Conservation (phyloP, 2,888 invertebrate genomes). For the Noctuana brunneofusca region DNA sequence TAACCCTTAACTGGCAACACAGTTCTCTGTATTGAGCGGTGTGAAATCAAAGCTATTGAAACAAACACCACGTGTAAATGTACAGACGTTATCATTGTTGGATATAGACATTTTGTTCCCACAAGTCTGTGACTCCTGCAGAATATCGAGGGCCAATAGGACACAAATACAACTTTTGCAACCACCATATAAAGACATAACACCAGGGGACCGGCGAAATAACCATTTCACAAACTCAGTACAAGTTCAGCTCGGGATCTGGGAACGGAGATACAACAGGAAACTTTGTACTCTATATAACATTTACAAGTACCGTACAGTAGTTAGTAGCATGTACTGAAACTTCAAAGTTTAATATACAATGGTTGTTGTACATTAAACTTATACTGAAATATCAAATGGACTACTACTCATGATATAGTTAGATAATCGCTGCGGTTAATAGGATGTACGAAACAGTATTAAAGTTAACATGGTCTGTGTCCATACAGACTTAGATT, state of each 20-base stretch:
- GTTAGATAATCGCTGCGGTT: background rate
- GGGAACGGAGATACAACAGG: slow-evolving; percentile 15
- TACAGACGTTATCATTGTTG: slow-evolving; percentile 18
- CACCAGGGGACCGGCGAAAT: slow-evolving; percentile 31
- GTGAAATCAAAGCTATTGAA: slow-evolving; percentile 22
- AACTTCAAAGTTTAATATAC: slow-evolving; percentile 1
- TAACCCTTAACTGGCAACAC: background rate
- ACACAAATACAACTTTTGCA: slow-evolving; percentile 34
- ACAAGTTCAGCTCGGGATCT: slow-evolving; percentile 20
- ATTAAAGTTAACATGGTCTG: background rate
- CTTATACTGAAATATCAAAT: background rate
- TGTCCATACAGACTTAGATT: no score
- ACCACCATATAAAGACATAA: slow-evolving; percentile 33
- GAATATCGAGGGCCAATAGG: slow-evolving; percentile 28
- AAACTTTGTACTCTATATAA: slow-evolving; percentile 14
- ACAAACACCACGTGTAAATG: slow-evolving; percentile 1
- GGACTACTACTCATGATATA: background rate
- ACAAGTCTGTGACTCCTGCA: slow-evolving; percentile 32
- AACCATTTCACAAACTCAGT: slow-evolving; percentile 33
- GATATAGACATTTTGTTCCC: slow-evolving; percentile 31
- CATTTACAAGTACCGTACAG: background rate
- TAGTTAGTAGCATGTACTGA: background rate
- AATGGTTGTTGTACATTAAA: slow-evolving; percentile 1
- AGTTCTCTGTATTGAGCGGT: background rate
- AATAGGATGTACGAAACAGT: no score